These are phyloP conservation scores for Pelobates cultripes DNA, from an alignment of 2,797 vertebrate species.

Conservation along the genomic window DNA sequence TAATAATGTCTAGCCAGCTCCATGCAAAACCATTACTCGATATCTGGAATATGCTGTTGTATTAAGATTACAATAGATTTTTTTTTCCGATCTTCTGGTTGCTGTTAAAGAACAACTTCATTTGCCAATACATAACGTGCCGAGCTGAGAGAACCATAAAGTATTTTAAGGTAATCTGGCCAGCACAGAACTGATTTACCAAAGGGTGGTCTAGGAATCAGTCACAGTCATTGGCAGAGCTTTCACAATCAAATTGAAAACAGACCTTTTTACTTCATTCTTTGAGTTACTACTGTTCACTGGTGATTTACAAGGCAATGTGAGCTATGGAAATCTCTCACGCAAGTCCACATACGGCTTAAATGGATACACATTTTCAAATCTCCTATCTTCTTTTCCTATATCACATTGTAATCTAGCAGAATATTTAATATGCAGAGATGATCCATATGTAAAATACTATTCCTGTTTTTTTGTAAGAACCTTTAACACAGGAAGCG, in stretches of 20 bases:
- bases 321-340: slow-evolving; percentile 88
- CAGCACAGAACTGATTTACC: slow-evolving; percentile 70
- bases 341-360: slow-evolving; percentile 81
- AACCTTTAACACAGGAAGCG: neutral
- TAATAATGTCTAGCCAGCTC: slow-evolving; percentile 46
- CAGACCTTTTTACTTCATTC: slow-evolving; percentile 87
- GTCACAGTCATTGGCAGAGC: slow-evolving; percentile 81
- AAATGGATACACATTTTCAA: slow-evolving; percentile 81
- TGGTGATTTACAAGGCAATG: slow-evolving; percentile 87
- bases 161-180: slow-evolving; percentile 75
- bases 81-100: slow-evolving; percentile 60
- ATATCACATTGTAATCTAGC: slow-evolving; percentile 29
- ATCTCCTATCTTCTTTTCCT: slow-evolving; percentile 64
- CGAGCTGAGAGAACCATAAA: slow-evolving; percentile 60
- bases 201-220: slow-evolving; percentile 86
- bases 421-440: slow-evolving; percentile 57
- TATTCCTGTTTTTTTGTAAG: neutral
- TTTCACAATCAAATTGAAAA: slow-evolving; percentile 83
- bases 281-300: slow-evolving; percentile 87
- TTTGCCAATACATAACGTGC: slow-evolving; percentile 61
- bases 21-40: slow-evolving; percentile 20
- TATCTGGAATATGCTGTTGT: slow-evolving; percentile 41
- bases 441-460: slow-evolving; percentile 53
- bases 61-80: slow-evolving; percentile 49
- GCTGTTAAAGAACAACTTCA: slow-evolving; percentile 34